phyloP scores from a whole-genome alignment of 53 echinoderm and acorn worm genomes.

The Zoroaster sp. region DNA sequence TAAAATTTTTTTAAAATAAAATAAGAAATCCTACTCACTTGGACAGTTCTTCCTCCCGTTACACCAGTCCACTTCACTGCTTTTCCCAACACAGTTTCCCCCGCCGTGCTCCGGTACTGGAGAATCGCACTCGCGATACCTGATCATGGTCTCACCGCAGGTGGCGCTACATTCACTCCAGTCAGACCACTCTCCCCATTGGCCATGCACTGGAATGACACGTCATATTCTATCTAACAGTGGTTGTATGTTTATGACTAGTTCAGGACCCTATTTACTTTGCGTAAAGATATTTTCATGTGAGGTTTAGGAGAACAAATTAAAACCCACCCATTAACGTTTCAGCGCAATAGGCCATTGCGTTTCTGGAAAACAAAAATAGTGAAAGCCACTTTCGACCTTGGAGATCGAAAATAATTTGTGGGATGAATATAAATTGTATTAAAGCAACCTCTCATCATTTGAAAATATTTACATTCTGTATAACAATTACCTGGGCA shows the following conservation, averaged over 20 bases:
- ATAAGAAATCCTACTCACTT: neutral
- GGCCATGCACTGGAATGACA: neutral
- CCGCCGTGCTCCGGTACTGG: conserved; percentile 60
- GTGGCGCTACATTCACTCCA: conserved; percentile 38
- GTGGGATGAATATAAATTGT: no score
- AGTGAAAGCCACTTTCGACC: no score
- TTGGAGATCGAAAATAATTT: no score
- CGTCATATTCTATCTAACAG: neutral
- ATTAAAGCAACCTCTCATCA: no score
- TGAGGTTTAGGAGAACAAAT: neutral
- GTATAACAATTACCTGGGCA: no score
- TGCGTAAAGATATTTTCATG: neutral
- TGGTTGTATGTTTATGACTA: neutral
- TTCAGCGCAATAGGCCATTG: neutral
- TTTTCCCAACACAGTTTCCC: conserved; percentile 62
- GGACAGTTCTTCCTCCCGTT: neutral
- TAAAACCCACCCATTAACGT: neutral
- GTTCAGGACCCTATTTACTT: neutral
- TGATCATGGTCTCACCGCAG: neutral
- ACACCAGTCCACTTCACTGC: conserved; percentile 51
- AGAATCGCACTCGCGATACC: conserved; percentile 48
- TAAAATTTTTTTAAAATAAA: neutral
- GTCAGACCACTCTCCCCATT: conserved; percentile 1
- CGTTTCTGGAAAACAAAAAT: neutral
- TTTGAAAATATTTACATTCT: no score